Percentiles rank a stretch among this genome's conserved stretches.
Conservation (phyloP, 1,140 invertebrate species). For the Pseudomyrmex sp. region DNA sequence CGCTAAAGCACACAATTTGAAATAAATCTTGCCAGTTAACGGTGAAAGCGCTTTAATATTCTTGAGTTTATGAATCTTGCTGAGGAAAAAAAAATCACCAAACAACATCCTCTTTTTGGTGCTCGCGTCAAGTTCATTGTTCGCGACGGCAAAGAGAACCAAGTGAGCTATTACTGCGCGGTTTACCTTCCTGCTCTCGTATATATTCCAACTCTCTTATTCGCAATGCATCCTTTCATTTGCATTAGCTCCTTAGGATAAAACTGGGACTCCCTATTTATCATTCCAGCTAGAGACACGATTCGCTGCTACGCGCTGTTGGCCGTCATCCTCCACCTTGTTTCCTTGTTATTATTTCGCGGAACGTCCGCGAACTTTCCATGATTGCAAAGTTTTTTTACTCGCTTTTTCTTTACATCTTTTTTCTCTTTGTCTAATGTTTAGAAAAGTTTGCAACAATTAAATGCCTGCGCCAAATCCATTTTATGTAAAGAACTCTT, state of each 20-base stretch:
- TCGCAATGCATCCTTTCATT: conserved; percentile 40
- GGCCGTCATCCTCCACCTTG: conserved; percentile 2
- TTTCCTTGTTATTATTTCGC: conserved; percentile 28
- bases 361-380: neutral
- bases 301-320: conserved; percentile 37
- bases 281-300: conserved; percentile 28
- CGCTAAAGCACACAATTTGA: neutral
- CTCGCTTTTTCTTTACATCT: neutral
- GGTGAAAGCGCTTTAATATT: neutral
- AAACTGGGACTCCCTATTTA: conserved; percentile 44
- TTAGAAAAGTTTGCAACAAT: neutral
- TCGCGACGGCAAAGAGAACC: neutral
- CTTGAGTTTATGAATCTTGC: neutral
- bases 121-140: conserved; percentile 23
- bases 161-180: neutral
- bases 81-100: neutral
- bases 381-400: conserved; percentile 8
- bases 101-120: neutral
- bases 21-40: conserved; percentile 14
- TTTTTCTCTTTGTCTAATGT: neutral
- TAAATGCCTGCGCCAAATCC: no score
- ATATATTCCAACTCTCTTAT: conserved; percentile 17
- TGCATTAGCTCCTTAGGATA: conserved; percentile 45
- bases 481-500: no score
- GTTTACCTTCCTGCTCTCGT: neutral